Percentiles rank a stretch among this genome's conserved stretches.
Conservation (phyloP, 1,140 invertebrate genomes). For the Drosophila triauraria region DNA sequence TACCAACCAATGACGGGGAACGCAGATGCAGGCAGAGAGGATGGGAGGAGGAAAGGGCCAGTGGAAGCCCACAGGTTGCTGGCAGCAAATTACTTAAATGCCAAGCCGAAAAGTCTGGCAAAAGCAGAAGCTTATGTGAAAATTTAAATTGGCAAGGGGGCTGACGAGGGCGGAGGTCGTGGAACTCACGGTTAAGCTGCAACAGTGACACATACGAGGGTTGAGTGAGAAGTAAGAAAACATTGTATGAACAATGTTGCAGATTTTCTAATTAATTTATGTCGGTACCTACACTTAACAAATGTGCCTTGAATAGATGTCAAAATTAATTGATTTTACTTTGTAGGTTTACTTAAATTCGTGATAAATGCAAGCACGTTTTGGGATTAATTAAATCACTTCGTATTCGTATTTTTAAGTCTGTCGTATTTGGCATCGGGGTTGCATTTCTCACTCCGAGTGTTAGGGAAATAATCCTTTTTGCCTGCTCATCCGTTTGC, state of each 20-base stretch:
- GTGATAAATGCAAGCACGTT: neutral
- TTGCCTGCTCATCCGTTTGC: neutral
- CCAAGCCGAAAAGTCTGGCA: slow-evolving; percentile 57
- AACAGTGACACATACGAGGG: slow-evolving; percentile 15
- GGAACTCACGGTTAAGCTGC: slow-evolving; percentile 19
- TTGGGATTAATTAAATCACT: neutral
- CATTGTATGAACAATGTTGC: slow-evolving; percentile 20
- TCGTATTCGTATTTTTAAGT: neutral
- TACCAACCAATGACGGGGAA: slow-evolving; percentile 53
- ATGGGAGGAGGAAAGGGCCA: neutral
- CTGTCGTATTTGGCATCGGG: neutral
- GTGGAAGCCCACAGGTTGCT: slow-evolving; percentile 64
- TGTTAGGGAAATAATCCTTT: neutral
- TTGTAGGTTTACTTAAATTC: neutral
- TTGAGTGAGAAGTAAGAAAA: slow-evolving; percentile 13
- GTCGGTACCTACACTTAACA: neutral
- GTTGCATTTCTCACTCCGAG: neutral
- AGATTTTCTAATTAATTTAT: slow-evolving; percentile 3
- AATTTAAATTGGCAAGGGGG: slow-evolving; percentile 60
- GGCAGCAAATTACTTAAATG: slow-evolving; percentile 70
- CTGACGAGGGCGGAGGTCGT: neutral
- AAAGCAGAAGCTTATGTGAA: slow-evolving; percentile 50
- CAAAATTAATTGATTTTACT: neutral
- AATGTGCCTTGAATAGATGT: neutral
- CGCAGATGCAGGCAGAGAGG: slow-evolving; percentile 4